Conservation (phyloP, 2,797 vertebrate species). For the Protonibea diacanthus region DNA sequence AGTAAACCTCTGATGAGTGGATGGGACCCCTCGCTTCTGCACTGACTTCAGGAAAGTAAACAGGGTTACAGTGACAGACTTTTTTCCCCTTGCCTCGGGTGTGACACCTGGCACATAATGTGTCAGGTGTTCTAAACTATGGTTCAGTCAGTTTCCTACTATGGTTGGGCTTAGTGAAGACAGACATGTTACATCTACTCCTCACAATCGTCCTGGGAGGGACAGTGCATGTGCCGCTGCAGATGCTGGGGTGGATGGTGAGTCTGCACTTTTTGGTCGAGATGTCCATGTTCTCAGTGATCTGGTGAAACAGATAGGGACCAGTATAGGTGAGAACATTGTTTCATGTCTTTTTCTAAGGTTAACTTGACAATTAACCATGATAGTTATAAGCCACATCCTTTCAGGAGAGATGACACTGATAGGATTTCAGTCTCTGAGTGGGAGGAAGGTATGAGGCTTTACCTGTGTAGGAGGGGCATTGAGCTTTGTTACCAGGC, state of each 20-base stretch:
- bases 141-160: neutral
- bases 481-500: slow-evolving; percentile 20
- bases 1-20: too few relatives aligned
- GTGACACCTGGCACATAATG: too few relatives aligned
- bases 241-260: neutral
- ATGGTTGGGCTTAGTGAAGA: neutral
- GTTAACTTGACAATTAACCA: slow-evolving; percentile 14
- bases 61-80: too few relatives aligned
- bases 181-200: neutral
- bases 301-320: neutral
- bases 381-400: slow-evolving; percentile 14
- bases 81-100: too few relatives aligned
- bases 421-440: slow-evolving; percentile 7
- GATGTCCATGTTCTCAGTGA: neutral
- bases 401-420: slow-evolving; percentile 14
- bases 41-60: too few relatives aligned
- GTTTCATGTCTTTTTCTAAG: slow-evolving; percentile 6
- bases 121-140: neutral
- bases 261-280: neutral
- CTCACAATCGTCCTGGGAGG: neutral
- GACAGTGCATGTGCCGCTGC: neutral
- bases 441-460: slow-evolving; percentile 11
- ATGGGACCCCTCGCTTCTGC: too few relatives aligned
- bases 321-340: neutral
- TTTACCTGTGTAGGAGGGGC: slow-evolving; percentile 11